Evolutionary conservation across 2,113 vertebrate species (phyloP), one percentile per base, ranked within the genome.

Genomic region (Daphoenositta chrysoptera): DNA sequence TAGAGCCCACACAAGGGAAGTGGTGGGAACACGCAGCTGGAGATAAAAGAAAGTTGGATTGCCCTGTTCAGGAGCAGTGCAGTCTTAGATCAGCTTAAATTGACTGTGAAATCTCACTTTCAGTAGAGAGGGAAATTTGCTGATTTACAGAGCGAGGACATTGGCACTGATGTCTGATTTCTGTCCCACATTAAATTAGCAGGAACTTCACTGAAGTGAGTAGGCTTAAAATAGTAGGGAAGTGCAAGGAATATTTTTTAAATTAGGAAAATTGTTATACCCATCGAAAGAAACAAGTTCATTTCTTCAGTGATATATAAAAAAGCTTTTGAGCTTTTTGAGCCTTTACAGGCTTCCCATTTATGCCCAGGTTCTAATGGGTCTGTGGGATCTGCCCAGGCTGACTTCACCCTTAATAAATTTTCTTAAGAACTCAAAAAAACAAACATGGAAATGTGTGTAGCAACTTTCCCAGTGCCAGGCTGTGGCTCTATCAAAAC

Each of bases 41-140:
- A 95, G 96, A 96, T 96, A 96, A 97, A 97, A 96, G 94, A 81
- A 96, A 97, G 95, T 87, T 84, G 89, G 93, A 96, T 95, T 96
- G 94, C 93, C 76, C 89, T 94, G 95, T 68, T 94, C 96, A 87
- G 96, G 94, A 96, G 94, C 86, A 91, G 64, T 21, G 68, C 83
- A 96, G 94, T 75, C 94, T 97, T 90, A 97, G 95, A 97, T 95
- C 96, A 95, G 91, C 93, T 95, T 94, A 94, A 97, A 97, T 95
- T 97, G 96, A 93, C 95, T 96, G 96, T 97, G 96, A 97, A 97
- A 97, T 95, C 95, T 96, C 89, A 90, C 83, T 97, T 95, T 89
- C 92, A 72, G 76, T 56, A 81, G 69, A 92, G 64, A 86, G 66
- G 86, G 76, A 80, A 93, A 80, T 92, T 53, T 94, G 57, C 83